Evolutionary conservation across 2,888 invertebrate species (phyloP).

Genomic region (Tetragonisca angustula): DNA sequence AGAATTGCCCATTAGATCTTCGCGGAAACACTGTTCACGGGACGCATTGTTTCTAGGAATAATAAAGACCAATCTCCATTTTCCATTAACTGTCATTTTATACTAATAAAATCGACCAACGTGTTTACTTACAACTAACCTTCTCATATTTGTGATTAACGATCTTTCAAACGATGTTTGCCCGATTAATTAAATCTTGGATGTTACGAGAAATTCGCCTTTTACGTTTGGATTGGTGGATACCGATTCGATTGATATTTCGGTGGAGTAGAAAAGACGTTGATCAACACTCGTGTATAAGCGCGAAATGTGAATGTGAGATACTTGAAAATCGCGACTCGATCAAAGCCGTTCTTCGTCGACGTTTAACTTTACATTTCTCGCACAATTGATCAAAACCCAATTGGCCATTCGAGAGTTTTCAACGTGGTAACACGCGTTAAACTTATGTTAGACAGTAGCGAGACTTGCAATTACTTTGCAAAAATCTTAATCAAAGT

Average conservation of each 20-base stretch:
- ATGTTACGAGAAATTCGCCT: conserved; percentile 19
- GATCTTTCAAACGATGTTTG: neutral
- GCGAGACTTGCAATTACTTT: neutral
- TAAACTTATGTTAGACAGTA: too few relatives aligned
- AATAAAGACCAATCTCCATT: neutral
- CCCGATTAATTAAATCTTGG: neutral
- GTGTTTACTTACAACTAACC: too few relatives aligned
- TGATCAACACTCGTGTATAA: conserved; percentile 8
- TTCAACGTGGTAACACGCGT: neutral
- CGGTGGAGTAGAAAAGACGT: neutral
- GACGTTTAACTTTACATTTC: conserved; percentile 13
- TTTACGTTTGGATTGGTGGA: conserved; percentile 38
- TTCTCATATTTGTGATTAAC: neutral
- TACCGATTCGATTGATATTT: conserved; percentile 36
- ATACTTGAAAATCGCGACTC: neutral
- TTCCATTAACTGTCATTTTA: neutral
- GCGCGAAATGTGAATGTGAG: neutral
- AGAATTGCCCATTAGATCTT: conserved; percentile 42
- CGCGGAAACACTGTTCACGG: conserved; percentile 12
- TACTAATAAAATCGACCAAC: too few relatives aligned
- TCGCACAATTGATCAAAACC: neutral
- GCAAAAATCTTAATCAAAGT: conserved; percentile 13
- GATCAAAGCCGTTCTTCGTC: neutral
- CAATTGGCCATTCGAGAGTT: conserved; percentile 24
- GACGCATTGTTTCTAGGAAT: conserved; percentile 3